Percentiles rank a stretch among this genome's conserved stretches.
These are phyloP conservation scores for Hypanus sabinus DNA, from an alignment of 2,113 vertebrate genomes.

Conservation along the genomic window DNA sequence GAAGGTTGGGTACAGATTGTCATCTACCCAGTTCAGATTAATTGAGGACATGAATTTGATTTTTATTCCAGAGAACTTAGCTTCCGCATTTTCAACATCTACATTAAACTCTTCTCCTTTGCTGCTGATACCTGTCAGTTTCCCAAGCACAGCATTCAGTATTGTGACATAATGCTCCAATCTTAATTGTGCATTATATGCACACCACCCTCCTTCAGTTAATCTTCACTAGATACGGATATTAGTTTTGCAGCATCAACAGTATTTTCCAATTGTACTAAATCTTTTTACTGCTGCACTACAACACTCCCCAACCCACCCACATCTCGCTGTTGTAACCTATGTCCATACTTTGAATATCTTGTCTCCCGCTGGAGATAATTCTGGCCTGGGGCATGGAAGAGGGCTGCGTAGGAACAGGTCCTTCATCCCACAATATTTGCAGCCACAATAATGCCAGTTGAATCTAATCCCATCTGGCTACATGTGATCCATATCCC, in stretches of 20 bases:
- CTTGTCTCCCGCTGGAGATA: background rate
- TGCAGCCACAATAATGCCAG: no score
- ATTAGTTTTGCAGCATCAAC: no score
- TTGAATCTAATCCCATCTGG: no score
- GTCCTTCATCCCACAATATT: no score
- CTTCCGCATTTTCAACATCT: background rate
- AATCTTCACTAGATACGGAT: background rate
- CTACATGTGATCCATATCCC: no score
- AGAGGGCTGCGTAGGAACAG: no score
- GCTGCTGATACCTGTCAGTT: background rate
- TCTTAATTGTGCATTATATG: no score
- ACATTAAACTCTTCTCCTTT: background rate
- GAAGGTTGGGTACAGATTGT: background rate
- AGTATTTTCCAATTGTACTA: no score
- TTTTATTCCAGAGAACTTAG: background rate
- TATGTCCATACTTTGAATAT: background rate
- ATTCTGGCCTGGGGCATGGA: background rate
- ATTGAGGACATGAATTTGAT: background rate
- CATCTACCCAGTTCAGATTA: background rate
- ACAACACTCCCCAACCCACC: background rate
- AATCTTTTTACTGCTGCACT: no score
- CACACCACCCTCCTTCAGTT: background rate
- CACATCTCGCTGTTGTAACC: background rate
- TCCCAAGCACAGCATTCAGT: background rate
- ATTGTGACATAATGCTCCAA: background rate